Conservation (phyloP, 2,888 invertebrate genomes). For the Meliscaeva auricollis region DNA sequence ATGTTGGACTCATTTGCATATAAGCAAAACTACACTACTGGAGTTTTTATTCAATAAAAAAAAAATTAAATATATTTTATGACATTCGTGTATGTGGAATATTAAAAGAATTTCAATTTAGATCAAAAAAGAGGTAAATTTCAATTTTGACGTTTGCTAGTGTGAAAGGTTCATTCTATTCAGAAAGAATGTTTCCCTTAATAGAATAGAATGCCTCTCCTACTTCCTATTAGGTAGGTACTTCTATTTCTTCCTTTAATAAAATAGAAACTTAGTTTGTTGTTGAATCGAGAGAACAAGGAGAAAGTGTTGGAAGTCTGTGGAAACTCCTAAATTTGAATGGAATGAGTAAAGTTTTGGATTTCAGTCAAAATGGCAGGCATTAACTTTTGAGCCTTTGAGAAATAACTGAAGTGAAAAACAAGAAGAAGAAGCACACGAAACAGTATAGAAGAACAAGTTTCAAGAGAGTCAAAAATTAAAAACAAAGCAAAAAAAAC, state of each 20-base stretch:
- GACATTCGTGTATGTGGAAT: slow-evolving; percentile 19
- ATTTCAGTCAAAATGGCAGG: slow-evolving; percentile 42
- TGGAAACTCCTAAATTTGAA: slow-evolving; percentile 27
- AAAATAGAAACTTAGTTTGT: slow-evolving; percentile 16
- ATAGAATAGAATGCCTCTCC: neutral
- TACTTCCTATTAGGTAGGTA: no score
- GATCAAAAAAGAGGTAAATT: slow-evolving; percentile 24
- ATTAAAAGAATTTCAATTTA: slow-evolving; percentile 36
- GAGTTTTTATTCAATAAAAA: slow-evolving; percentile 4
- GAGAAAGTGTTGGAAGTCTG: neutral
- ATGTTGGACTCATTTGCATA: slow-evolving; percentile 49
- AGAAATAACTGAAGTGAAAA: neutral
- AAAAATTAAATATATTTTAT: slow-evolving; percentile 13
- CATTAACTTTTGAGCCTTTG: slow-evolving; percentile 57
- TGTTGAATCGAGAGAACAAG: neutral
- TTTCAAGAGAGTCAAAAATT: slow-evolving; percentile 30
- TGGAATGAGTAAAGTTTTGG: slow-evolving; percentile 55
- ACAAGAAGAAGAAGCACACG: slow-evolving; percentile 1
- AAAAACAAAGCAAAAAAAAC: neutral
- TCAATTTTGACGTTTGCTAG: slow-evolving; percentile 19
- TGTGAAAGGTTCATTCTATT: slow-evolving; percentile 36
- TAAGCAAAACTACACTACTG: neutral
- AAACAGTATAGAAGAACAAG: neutral
- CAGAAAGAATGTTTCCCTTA: neutral
- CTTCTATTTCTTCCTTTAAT: neutral